Conservation (phyloP, 23 tunicate genomes). For the Oikopleura albicans region DNA sequence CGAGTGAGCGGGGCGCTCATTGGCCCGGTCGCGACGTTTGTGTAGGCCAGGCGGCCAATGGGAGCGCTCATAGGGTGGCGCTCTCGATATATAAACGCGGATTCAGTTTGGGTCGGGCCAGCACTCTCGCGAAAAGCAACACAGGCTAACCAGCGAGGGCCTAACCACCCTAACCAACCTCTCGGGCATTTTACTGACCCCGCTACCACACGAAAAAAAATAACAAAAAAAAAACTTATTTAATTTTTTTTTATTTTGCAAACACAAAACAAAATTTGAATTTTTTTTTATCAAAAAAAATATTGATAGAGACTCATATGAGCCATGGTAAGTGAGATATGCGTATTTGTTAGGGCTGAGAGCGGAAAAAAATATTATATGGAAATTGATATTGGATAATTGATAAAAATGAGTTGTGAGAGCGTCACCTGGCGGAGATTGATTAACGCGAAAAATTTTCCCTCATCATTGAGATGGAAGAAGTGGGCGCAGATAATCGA, state of each 20-base stretch:
- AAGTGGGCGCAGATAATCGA: no score
- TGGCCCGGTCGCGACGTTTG: no score
- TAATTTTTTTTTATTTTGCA: no score
- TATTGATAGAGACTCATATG: no score
- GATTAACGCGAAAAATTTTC: no score
- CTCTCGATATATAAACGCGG: neutral
- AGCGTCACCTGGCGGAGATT: conserved; percentile 4
- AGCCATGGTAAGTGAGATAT: no score
- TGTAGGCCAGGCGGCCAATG: neutral
- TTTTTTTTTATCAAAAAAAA: no score
- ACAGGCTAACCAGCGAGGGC: neutral
- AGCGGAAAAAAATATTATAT: no score
- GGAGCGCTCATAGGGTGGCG: neutral
- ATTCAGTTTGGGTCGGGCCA: neutral
- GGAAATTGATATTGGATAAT: no score
- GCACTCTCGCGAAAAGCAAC: neutral
- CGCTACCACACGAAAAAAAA: no score
- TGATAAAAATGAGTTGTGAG: neutral
- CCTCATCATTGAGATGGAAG: no score
- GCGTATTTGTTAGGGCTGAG: no score
- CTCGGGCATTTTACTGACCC: neutral
- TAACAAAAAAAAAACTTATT: neutral
- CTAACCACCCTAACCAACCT: neutral
- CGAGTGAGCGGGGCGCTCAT: neutral
- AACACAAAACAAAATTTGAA: neutral